Evolutionary conservation across 1,140 invertebrate species (phyloP).

Genomic region (Leptonema lineaticorne): DNA sequence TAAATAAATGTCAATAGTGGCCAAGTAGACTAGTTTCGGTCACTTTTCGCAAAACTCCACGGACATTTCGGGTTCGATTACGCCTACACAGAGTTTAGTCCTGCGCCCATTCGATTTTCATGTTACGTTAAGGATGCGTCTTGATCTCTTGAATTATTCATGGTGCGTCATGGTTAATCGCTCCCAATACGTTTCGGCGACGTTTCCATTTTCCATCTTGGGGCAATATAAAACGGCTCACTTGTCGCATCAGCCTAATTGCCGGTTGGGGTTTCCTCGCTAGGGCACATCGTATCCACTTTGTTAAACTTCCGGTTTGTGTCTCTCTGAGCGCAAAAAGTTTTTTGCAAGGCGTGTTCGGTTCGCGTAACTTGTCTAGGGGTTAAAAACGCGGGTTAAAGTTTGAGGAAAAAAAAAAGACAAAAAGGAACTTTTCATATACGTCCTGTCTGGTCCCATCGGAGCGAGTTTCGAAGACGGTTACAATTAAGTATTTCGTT

Average conservation of each 20-base stretch:
- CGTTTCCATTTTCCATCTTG: neutral
- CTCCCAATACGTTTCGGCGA: conserved; percentile 31
- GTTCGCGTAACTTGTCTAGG: neutral
- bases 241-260: conserved; percentile 36
- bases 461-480: conserved; percentile 1
- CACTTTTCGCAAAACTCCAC: neutral
- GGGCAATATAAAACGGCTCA: conserved; percentile 36
- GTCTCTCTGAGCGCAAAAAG: too few species aligned
- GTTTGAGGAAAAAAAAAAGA: too few species aligned
- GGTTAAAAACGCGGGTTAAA: neutral
- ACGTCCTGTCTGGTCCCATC: neutral
- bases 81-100: too few species aligned
- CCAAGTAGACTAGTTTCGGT: neutral
- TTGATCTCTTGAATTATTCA: conserved; percentile 40
- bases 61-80: neutral
- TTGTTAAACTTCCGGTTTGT: conserved; percentile 26
- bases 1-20: neutral
- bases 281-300: conserved; percentile 23
- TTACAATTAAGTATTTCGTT: too few species aligned
- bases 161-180: conserved; percentile 37
- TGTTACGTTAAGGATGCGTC: neutral
- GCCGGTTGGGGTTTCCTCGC: conserved; percentile 21
- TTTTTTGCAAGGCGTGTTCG: neutral
- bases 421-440: neutral
- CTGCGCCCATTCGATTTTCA: neutral